These are phyloP conservation scores for Crocuta crocuta DNA, from an alignment of 2,113 vertebrate species.

Conservation along the genomic window DNA sequence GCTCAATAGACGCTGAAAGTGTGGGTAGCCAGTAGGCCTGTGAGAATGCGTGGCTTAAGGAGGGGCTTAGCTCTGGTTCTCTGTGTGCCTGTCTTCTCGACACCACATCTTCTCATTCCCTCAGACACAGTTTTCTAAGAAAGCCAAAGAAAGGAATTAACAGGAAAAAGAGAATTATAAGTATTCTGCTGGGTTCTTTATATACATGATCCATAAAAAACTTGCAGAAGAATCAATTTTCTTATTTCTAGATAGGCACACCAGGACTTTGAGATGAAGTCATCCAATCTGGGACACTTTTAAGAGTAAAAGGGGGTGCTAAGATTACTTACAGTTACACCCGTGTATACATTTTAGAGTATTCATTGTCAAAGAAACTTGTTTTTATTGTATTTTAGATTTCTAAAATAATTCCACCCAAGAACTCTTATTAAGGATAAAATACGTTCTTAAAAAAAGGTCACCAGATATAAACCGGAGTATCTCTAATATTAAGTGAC, in stretches of 20 bases:
- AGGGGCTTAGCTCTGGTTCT: not conserved
- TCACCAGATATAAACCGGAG: not conserved
- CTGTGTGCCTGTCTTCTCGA: not conserved
- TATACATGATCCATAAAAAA: not conserved
- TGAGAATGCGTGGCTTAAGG: not conserved
- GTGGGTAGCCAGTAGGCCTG: not conserved
- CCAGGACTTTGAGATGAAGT: conserved; percentile 4
- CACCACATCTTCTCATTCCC: not conserved
- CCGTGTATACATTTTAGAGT: not conserved
- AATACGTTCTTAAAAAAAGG: not conserved
- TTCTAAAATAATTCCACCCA: not conserved
- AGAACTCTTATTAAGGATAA: not conserved
- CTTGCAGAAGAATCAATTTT: conserved; percentile 54
- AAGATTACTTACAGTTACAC: conserved; percentile 24
- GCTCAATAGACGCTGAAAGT: not conserved
- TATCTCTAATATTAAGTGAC: not conserved
- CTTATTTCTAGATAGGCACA: conserved; percentile 53
- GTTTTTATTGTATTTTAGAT: not conserved
- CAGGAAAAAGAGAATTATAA: conserved; percentile 41
- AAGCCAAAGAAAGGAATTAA: conserved; percentile 60
- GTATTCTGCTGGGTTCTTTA: conserved; percentile 12
- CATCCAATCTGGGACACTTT: not conserved
- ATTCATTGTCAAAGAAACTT: conserved; percentile 33
- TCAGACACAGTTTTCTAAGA: conserved; percentile 48
- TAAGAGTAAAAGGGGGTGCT: not conserved